phyloP scores from a whole-genome alignment of 2,888 invertebrate species.

The Campoletis raptor region DNA sequence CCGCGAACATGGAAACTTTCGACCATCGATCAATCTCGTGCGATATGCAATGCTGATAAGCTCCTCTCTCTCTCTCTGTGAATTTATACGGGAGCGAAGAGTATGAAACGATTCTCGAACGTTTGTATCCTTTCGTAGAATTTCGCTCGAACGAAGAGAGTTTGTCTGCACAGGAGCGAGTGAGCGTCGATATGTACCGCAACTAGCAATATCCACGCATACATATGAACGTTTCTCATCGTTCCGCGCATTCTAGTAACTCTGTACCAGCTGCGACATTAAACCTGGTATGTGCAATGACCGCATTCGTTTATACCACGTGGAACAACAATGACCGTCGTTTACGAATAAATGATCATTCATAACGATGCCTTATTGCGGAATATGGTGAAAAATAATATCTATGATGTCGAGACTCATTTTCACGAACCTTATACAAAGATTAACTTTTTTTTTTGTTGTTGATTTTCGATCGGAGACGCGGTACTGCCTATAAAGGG shows the following conservation, averaged over 20 bases:
- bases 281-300: slow-evolving; percentile 18
- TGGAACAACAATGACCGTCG: neutral
- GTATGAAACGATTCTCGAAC: slow-evolving; percentile 12
- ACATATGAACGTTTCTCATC: slow-evolving; percentile 36
- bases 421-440: neutral
- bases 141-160: slow-evolving; percentile 30
- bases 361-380: neutral
- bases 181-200: slow-evolving; percentile 52
- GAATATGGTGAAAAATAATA: neutral
- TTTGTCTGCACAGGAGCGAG: slow-evolving; percentile 9
- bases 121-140: neutral
- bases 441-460: too few species aligned
- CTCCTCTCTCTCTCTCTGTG: neutral
- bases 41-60: slow-evolving; percentile 57
- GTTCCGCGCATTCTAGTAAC: slow-evolving; percentile 39
- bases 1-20: slow-evolving; percentile 31
- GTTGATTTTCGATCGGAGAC: neutral
- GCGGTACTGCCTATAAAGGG: neutral
- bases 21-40: slow-evolving; percentile 54
- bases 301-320: neutral
- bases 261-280: slow-evolving; percentile 3
- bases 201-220: slow-evolving; percentile 51
- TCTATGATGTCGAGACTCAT: neutral
- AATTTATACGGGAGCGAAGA: neutral
- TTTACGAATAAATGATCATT: neutral